These are phyloP conservation scores for Odontocerum albicorne DNA, from an alignment of 2,888 invertebrate species.

Conservation along the genomic window DNA sequence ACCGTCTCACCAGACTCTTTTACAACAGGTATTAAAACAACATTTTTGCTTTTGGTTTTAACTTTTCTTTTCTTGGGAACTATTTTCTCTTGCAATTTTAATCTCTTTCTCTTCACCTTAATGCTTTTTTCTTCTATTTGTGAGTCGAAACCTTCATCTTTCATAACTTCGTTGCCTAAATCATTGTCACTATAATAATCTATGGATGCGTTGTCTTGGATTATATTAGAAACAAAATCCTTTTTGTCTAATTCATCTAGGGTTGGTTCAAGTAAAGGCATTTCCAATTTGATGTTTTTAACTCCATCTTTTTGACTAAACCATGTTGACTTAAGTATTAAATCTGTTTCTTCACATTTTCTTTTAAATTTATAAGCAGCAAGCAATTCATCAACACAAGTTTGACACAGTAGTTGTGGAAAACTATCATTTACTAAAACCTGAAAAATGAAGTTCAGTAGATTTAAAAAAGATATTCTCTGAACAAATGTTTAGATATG, in stretches of 20 bases:
- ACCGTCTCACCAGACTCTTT: constrained; percentile 28
- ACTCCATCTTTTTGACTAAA: constrained; percentile 1
- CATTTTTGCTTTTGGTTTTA: constrained; percentile 25
- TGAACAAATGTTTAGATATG: too few relatives aligned
- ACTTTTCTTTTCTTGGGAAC: constrained; percentile 41
- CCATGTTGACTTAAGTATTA: constrained; percentile 15
- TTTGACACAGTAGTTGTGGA: constrained; percentile 49
- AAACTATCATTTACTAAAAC: constrained; percentile 48
- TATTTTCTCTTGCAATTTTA: constrained; percentile 38
- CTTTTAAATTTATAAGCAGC: constrained; percentile 53
- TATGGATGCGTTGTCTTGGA: background rate
- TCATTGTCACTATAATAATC: constrained; percentile 23
- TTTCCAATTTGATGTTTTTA: constrained; percentile 19
- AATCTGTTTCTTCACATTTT: constrained; percentile 46
- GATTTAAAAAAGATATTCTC: too few relatives aligned
- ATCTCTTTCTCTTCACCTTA: constrained; percentile 7
- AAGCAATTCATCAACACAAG: constrained; percentile 49
- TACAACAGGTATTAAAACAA: constrained; percentile 21
- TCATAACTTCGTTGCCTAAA: background rate
- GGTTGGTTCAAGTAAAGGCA: background rate
- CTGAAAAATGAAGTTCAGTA: constrained; percentile 44
- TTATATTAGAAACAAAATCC: constrained; percentile 2
- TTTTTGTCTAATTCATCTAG: constrained; percentile 3
- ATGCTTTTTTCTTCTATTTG: constrained; percentile 1
- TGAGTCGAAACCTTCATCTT: background rate